Percentiles rank a stretch among this genome's conserved stretches.
Evolutionary conservation across 30 jellyfish, hydroid and myxozoan species (phyloP).

Genomic region (Turritopsis dohrnii): DNA sequence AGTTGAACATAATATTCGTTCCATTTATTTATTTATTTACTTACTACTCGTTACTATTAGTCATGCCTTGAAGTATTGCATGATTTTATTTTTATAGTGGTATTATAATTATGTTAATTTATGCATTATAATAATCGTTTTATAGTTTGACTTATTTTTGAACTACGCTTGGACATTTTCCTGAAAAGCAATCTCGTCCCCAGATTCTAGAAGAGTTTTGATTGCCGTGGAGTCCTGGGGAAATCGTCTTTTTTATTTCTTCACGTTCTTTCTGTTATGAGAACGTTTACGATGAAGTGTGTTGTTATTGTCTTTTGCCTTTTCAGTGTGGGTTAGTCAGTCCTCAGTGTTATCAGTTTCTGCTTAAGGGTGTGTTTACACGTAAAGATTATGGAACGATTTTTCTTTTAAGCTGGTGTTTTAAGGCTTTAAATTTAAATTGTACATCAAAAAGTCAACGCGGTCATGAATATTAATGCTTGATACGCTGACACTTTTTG

Average conservation of each 20-base stretch:
- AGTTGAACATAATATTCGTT: constrained; percentile 28
- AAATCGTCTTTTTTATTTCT: neutral
- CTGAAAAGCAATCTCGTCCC: neutral
- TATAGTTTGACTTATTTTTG: neutral
- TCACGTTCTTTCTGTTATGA: neutral
- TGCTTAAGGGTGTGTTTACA: too few species aligned
- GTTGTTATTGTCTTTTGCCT: neutral
- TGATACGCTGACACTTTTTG: too few species aligned
- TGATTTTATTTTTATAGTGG: constrained; percentile 15
- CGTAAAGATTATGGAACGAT: too few species aligned
- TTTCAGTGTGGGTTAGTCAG: neutral
- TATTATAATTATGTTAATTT: constrained; percentile 14
- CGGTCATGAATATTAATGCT: too few species aligned
- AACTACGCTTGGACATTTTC: neutral
- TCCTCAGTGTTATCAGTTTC: too few species aligned
- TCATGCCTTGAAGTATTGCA: constrained; percentile 1
- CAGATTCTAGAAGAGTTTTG: neutral
- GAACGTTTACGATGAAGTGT: neutral
- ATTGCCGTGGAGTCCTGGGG: neutral
- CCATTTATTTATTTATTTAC: constrained; percentile 27
- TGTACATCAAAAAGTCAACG: too few species aligned
- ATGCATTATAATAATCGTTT: constrained; percentile 11
- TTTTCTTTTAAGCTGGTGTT: too few species aligned
- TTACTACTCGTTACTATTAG: constrained; percentile 16
- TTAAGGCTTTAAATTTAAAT: too few species aligned